phyloP scores from a whole-genome alignment of 1,140 invertebrate genomes.

The Diorhabda carinulata region DNA sequence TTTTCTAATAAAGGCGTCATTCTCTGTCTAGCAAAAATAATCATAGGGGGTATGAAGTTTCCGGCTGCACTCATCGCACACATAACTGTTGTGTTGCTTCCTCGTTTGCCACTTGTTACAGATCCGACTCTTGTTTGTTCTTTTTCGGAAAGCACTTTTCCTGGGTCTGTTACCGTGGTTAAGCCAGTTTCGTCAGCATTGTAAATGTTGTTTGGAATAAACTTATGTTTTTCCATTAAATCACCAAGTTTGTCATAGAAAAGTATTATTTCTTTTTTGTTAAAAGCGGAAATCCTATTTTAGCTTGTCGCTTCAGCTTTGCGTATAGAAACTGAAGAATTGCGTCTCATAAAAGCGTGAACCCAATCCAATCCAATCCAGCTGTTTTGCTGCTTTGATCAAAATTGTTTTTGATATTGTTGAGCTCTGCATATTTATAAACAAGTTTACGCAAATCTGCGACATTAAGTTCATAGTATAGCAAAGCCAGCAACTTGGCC shows the following conservation, averaged over 20 bases:
- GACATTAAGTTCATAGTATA: slow-evolving; percentile 15
- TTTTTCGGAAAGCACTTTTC: slow-evolving; percentile 45
- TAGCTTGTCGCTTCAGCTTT: slow-evolving; percentile 36
- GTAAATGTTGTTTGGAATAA: slow-evolving; percentile 29
- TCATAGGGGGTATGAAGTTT: slow-evolving; percentile 45
- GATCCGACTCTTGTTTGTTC: slow-evolving; percentile 47
- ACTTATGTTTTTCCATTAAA: slow-evolving; percentile 30
- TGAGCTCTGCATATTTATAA: slow-evolving; percentile 20
- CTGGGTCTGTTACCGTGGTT: slow-evolving; percentile 46
- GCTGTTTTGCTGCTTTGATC: slow-evolving; percentile 26
- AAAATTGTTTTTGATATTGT: slow-evolving; percentile 28
- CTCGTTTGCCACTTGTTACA: slow-evolving; percentile 31
- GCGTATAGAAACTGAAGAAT: slow-evolving; percentile 24
- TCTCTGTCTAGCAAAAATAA: slow-evolving; percentile 43
- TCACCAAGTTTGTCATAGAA: slow-evolving; percentile 24
- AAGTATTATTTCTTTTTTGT: slow-evolving; percentile 27
- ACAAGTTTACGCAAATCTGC: slow-evolving; percentile 14
- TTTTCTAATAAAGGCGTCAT: slow-evolving; percentile 34
- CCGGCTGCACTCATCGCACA: slow-evolving; percentile 40
- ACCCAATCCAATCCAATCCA: slow-evolving; percentile 14
- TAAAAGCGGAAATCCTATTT: slow-evolving; percentile 29
- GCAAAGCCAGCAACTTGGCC: slow-evolving; percentile 1
- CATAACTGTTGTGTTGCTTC: slow-evolving; percentile 17
- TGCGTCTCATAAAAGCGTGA: slow-evolving; percentile 12
- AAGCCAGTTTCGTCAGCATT: slow-evolving; percentile 51